Evolutionary conservation across 2,888 invertebrate genomes (phyloP).

Genomic region (Torymus tubicola): DNA sequence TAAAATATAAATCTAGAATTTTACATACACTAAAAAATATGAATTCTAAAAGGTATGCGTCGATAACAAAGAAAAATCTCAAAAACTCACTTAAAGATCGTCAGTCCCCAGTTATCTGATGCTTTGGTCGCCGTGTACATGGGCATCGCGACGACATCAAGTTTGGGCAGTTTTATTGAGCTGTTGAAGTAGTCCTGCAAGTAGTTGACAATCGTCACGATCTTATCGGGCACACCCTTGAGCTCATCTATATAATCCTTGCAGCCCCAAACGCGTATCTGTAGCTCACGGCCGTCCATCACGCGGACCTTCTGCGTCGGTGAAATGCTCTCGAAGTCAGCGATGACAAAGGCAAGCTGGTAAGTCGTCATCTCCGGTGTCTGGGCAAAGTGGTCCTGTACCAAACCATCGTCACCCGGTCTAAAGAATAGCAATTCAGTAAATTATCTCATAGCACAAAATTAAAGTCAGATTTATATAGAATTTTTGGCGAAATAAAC

Average conservation of each 20-base stretch:
- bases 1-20: too few species aligned
- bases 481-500: too few species aligned
- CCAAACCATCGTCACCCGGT: constrained; percentile 79
- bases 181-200: constrained; percentile 82
- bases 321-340: constrained; percentile 79
- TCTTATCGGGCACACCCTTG: constrained; percentile 80
- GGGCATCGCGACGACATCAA: constrained; percentile 87
- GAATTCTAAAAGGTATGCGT: too few species aligned
- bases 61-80: background rate
- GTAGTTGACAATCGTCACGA: constrained; percentile 79
- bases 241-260: constrained; percentile 81
- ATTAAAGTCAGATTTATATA: too few species aligned
- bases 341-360: constrained; percentile 85
- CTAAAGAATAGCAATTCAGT: too few species aligned
- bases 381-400: constrained; percentile 83
- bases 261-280: constrained; percentile 82
- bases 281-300: constrained; percentile 74
- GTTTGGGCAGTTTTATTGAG: constrained; percentile 82
- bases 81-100: constrained; percentile 84
- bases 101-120: constrained; percentile 88
- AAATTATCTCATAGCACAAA: too few species aligned
- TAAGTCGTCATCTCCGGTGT: constrained; percentile 88
- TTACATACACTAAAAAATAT: too few species aligned
- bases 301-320: constrained; percentile 71
- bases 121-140: constrained; percentile 84